Evolutionary conservation across 2,113 vertebrate genomes (phyloP).

Genomic region (Cnemophilus loriae): DNA sequence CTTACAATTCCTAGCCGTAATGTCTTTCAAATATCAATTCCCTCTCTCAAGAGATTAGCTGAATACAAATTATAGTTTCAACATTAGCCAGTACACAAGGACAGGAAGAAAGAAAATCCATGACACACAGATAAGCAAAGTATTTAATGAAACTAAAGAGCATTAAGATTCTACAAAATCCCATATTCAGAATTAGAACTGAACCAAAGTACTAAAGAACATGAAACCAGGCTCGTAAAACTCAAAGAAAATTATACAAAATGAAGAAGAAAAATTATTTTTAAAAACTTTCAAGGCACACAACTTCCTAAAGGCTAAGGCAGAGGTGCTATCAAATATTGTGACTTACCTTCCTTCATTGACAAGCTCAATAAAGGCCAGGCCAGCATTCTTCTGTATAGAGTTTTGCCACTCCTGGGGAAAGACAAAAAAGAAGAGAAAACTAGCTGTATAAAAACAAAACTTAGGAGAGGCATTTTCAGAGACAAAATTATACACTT

Average conservation of each 20-base stretch:
- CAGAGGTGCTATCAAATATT: background rate
- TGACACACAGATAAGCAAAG: background rate
- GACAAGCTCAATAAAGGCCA: constrained; percentile 90
- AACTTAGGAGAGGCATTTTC: background rate
- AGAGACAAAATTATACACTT: constrained; percentile 49
- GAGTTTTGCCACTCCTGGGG: constrained; percentile 90
- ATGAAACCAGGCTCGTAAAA: background rate
- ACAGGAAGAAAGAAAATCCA: constrained; percentile 13
- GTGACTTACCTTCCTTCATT: constrained; percentile 85
- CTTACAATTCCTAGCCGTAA: constrained; percentile 2
- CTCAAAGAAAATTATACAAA: background rate
- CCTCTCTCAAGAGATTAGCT: background rate
- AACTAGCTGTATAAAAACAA: background rate
- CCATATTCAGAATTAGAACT: background rate
- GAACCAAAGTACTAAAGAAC: background rate
- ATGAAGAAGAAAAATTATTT: background rate
- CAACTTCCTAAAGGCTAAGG: background rate
- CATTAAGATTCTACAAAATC: background rate
- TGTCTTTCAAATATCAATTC: background rate
- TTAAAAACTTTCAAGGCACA: background rate
- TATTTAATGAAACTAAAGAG: background rate
- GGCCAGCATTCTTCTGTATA: constrained; percentile 90
- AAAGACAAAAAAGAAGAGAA: background rate
- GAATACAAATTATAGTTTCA: constrained; percentile 44
- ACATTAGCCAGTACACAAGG: background rate